Conservation (phyloP, 1,140 invertebrate species). For the Drosophila subobscura region DNA sequence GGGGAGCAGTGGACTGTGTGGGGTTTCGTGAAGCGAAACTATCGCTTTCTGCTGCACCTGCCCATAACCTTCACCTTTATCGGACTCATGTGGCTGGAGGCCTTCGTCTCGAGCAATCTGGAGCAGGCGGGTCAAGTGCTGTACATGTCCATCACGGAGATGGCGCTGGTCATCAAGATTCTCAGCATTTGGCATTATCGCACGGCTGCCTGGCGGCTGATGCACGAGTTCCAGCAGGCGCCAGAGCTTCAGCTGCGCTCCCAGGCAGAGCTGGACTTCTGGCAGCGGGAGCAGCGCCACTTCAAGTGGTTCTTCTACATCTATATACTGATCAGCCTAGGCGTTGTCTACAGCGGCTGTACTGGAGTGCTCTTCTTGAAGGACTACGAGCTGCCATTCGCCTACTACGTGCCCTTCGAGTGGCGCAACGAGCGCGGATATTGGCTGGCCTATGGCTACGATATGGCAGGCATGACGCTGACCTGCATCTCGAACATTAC, state of each 20-base stretch:
- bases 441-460: constrained; percentile 66
- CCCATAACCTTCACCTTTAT: constrained; percentile 69
- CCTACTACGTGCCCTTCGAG: constrained; percentile 72
- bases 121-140: constrained; percentile 69
- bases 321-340: constrained; percentile 52
- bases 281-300: constrained; percentile 44
- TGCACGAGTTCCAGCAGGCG: constrained; percentile 40
- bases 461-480: constrained; percentile 57
- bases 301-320: constrained; percentile 58
- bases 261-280: constrained; percentile 31
- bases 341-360: constrained; percentile 56
- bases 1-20: neutral
- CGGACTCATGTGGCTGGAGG: constrained; percentile 76
- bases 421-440: constrained; percentile 51
- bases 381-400: constrained; percentile 63
- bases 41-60: constrained; percentile 60
- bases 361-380: constrained; percentile 54
- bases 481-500: constrained; percentile 66
- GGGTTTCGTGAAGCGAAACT: constrained; percentile 30
- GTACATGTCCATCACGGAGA: constrained; percentile 74
- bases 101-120: constrained; percentile 53
- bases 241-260: constrained; percentile 28
- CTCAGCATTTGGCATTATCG: constrained; percentile 65
- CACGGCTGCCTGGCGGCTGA: constrained; percentile 39
- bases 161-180: constrained; percentile 63